Conservation (phyloP, 2,113 vertebrate species). For the Microtus ochrogaster region DNA sequence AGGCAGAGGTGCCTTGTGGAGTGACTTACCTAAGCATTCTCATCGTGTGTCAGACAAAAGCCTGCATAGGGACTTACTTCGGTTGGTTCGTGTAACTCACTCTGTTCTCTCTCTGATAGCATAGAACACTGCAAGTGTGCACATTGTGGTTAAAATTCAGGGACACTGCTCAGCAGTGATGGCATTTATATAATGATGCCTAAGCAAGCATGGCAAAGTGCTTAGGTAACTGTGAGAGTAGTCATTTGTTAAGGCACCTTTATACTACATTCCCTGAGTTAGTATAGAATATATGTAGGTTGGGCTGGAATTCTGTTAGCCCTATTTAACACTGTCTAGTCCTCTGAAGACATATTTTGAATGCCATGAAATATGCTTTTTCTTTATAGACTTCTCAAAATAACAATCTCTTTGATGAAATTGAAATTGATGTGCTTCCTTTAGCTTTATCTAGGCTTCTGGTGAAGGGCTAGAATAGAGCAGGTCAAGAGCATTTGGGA, state of each 20-base stretch:
- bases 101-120: not conserved
- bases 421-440: not conserved
- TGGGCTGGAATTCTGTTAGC: not conserved
- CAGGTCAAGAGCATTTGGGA: constrained; percentile 8
- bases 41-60: not conserved
- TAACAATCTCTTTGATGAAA: constrained; percentile 2
- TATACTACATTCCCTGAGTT: not conserved
- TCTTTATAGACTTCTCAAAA: not conserved
- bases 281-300: not conserved
- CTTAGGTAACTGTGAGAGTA: not conserved
- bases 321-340: not conserved
- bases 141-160: not conserved
- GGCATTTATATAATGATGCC: not conserved
- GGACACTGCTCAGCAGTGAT: not conserved
- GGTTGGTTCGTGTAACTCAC: not conserved
- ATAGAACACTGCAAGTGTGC: not conserved
- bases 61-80: not conserved
- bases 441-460: not conserved
- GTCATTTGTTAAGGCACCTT: not conserved
- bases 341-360: not conserved
- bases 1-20: not conserved
- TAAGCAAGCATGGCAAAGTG: not conserved
- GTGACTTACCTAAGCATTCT: not conserved
- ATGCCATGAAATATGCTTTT: not conserved
- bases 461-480: not conserved